Evolutionary conservation across 2,113 vertebrate species (phyloP), one percentile per base, ranked within the genome.

Genomic region (Rhinolophus sinicus): DNA sequence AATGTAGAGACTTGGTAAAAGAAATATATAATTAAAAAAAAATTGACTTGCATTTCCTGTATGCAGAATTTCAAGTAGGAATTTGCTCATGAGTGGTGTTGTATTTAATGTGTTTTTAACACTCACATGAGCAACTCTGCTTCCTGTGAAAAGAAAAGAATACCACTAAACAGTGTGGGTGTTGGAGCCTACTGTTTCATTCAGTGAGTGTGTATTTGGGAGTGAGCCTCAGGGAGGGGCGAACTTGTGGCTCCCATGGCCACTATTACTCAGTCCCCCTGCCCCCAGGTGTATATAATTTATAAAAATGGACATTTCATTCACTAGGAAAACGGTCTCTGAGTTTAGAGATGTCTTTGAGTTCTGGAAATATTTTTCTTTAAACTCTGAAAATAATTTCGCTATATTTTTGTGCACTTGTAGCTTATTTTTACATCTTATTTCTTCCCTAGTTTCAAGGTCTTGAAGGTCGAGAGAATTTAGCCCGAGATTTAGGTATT

Each of bases 401-500:
- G 81, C 50, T 47, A 2, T 88, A 10, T 52, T 95, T 93, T 6
- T 28, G 8, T 93, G 10, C 28, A 47, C 30, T 72, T 90, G 9
- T 35, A 18, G 84, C 19, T 82, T 70, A 2, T n/a, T 54, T 83
- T 86, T 3, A 15, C 18, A 6, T 28, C 38, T 78, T 28, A 2
- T 35, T 73, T 92, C 65, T 88, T 87, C 86, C 85, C 7, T 90
- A 99, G 99, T 90, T 98, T 73, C 99, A 98, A 94, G 98, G 99
- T 54, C 98, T 99, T 56, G 99, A 99, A 69, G 98, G 98, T 70
- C 98, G 99, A 95, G 99, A 99, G 90, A 98, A 98, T 93, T 98
- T 99, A 97, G 99, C 98, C 92, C 98, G 97, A 78, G 99, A 99
- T 33, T 98, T 99, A 93, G 99, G 98, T 58, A 98, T 99, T 89